Evolutionary conservation across 2,888 invertebrate genomes (phyloP).

Genomic region (Deladenus siricidicola): DNA sequence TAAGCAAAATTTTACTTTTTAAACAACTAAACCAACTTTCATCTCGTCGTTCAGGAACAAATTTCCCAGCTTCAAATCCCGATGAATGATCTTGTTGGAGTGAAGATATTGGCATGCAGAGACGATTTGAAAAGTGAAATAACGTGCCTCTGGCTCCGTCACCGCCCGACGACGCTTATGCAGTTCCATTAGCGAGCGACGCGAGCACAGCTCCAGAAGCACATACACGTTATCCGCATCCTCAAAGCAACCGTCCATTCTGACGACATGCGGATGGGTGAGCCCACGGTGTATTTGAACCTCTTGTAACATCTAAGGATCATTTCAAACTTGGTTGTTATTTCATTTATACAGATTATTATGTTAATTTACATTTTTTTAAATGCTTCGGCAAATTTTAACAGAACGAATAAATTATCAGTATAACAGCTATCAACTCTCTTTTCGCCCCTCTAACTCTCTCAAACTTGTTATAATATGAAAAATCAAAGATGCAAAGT

Average conservation of each 20-base stretch:
- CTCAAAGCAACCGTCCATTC: constrained; percentile 88
- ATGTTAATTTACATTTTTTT: too few species aligned
- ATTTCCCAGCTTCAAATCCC: constrained; percentile 95
- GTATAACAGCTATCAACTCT: too few species aligned
- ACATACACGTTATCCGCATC: constrained; percentile 86
- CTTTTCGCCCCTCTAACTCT: too few species aligned
- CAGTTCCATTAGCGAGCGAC: constrained; percentile 93
- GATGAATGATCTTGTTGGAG: constrained; percentile 81
- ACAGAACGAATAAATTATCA: too few species aligned
- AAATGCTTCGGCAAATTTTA: too few species aligned
- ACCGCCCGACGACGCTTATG: constrained; percentile 88
- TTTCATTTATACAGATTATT: too few species aligned
- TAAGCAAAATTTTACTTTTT: not conserved
- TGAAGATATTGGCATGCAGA: constrained; percentile 86
- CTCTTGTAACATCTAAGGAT: constrained; percentile 64
- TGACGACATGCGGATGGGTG: constrained; percentile 80
- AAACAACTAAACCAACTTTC: constrained; percentile 57
- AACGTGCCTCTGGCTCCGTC: constrained; percentile 93
- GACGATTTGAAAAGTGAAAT: constrained; percentile 79
- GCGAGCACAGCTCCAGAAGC: constrained; percentile 83
- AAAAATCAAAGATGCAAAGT: too few species aligned
- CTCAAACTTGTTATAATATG: too few species aligned
- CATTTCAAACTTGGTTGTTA: too few species aligned
- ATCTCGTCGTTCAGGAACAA: constrained; percentile 87
- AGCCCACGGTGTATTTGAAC: constrained; percentile 86